These are phyloP conservation scores for Caenorhabditis doughertyi DNA, from an alignment of 2,888 invertebrate species.

Conservation along the genomic window DNA sequence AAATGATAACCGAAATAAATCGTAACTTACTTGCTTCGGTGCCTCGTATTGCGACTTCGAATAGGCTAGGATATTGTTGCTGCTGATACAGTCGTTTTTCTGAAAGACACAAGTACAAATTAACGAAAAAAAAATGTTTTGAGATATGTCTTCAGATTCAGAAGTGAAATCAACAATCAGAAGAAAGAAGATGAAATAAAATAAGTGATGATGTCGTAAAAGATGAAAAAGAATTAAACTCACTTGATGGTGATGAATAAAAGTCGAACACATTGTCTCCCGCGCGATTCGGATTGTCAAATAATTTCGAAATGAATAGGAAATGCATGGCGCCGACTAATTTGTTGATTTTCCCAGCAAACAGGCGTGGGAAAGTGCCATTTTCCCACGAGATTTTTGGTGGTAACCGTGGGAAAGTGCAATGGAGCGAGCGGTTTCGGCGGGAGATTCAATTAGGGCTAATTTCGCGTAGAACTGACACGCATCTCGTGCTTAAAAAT, in stretches of 20 bases:
- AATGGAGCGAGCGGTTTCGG: constrained; percentile 32
- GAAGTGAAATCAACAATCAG: too few relatives aligned
- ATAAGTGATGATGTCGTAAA: not conserved
- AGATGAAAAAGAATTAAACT: constrained; percentile 16
- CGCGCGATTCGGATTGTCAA: constrained; percentile 23
- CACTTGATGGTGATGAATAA: constrained; percentile 22
- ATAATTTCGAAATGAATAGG: constrained; percentile 24
- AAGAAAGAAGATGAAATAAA: not conserved
- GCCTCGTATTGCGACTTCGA: constrained; percentile 45
- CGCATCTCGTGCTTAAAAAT: not conserved
- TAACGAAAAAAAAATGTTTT: not conserved
- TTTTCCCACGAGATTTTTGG: constrained; percentile 42
- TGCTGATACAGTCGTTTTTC: constrained; percentile 14
- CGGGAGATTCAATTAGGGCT: constrained; percentile 2
- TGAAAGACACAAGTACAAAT: constrained; percentile 20
- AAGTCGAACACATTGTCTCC: constrained; percentile 45
- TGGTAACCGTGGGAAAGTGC: constrained; percentile 50
- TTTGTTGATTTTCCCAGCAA: constrained; percentile 13
- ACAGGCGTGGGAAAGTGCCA: constrained; percentile 57
- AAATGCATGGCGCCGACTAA: constrained; percentile 34
- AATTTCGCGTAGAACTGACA: not conserved
- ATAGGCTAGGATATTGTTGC: constrained; percentile 1
- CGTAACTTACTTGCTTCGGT: constrained; percentile 49
- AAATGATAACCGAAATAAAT: too few relatives aligned
- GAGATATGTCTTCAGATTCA: too few relatives aligned